Base-by-base conservation (phyloP, 2,888 invertebrate genomes). In the Calameuta filiformis region DNA sequence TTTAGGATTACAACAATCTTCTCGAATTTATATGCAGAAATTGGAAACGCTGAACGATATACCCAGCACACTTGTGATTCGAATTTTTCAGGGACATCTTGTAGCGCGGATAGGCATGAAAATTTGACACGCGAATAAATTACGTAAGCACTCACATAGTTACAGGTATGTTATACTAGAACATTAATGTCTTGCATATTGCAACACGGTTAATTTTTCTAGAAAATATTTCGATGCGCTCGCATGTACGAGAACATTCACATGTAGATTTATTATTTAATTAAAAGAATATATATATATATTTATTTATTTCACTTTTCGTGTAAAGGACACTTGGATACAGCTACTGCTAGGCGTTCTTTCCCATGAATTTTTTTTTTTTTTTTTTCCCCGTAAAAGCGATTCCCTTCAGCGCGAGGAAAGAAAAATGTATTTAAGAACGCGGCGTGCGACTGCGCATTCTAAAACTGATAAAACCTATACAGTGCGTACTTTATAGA, bases 401-500 rank as follows among this genome's bases (percentile, higher is more conserved):
- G 23, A 40, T 6, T 23, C 6, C 6, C 23, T 23, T 9, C 6
- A 40, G 15, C 9, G 23, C 6, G 23, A 40, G 40, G 1, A 6
- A 40, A 23, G 23, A 56, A 56, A 56, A 56, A 35, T 35, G 56
- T 56, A 56, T 56, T 56, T 56, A 23, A 56, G 56, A 56, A 9
- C 56, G 6, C 23, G 23, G 23, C 23, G 56, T 23, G 56, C 56
- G 56, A 23, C 56, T 15, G 23, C 6, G 56, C 56, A 23, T 56
- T 56, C 23, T 56, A 56, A 56, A 56, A 56, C 23, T 23, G 23
- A n/a, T n/a, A 56, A 56, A 56, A 9, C 56, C 2, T 56, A 23
- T 23, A 56, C 23, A 56, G 23, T 23, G 56, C 56, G 79, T 83
- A 77, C 81, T 80, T 79, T 79, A 81, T 82, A 83, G 81, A 82